These are phyloP conservation scores for Acronicta aceris DNA, from an alignment of 2,888 invertebrate genomes.

Conservation along the genomic window DNA sequence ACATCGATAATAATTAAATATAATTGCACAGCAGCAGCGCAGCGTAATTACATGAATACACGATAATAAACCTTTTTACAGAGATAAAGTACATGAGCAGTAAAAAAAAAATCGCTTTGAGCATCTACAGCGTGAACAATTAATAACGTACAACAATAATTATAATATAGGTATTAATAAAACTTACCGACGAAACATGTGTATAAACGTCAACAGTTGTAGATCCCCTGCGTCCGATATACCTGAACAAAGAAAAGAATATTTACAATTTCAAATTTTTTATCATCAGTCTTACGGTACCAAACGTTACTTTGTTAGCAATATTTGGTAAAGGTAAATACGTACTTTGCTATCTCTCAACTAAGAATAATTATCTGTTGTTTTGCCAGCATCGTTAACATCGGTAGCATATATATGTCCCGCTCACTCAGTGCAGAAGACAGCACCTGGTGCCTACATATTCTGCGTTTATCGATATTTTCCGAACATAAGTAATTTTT, in stretches of 20 bases:
- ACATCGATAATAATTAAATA: constrained; percentile 40
- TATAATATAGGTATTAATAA: constrained; percentile 27
- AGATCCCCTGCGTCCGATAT: constrained; percentile 7
- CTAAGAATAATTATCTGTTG: background rate
- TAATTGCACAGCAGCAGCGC: constrained; percentile 60
- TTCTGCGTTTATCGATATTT: too few species aligned
- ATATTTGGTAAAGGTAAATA: background rate
- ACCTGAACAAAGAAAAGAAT: constrained; percentile 45
- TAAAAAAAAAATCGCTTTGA: constrained; percentile 58
- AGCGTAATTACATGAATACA: constrained; percentile 53
- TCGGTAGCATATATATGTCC: too few species aligned
- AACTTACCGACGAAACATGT: constrained; percentile 43
- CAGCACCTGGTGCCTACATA: too few species aligned
- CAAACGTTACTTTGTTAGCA: background rate
- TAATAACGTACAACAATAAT: constrained; percentile 30
- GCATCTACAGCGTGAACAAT: constrained; percentile 50
- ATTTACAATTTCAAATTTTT: background rate
- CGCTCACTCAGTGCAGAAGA: too few species aligned
- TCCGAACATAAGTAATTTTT: too few species aligned
- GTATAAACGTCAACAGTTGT: background rate
- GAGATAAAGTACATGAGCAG: constrained; percentile 22
- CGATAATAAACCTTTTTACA: constrained; percentile 49
- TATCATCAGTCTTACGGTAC: background rate
- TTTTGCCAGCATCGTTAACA: background rate
- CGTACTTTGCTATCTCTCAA: background rate